phyloP scores from a whole-genome alignment of 2,797 vertebrate species.

The Arrhamphus sclerolepis region DNA sequence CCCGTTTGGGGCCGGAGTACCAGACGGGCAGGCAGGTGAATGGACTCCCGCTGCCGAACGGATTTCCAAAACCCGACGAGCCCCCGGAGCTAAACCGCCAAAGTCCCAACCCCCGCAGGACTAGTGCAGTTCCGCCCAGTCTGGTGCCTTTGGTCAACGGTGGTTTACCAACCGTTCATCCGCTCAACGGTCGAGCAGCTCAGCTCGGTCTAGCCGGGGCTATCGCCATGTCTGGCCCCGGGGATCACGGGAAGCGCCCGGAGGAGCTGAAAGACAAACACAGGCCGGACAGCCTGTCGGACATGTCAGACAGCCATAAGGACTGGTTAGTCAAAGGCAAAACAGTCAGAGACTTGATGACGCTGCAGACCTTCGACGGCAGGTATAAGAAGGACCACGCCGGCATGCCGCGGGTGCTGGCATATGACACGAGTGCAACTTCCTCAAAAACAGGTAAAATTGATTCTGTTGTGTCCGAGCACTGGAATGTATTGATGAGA shows the following conservation, averaged over 20 bases:
- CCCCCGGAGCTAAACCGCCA: slow-evolving; percentile 93
- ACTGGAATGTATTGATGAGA: no score
- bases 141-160: slow-evolving; percentile 89
- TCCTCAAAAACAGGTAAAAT: slow-evolving; percentile 85
- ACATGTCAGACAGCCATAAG: slow-evolving; percentile 73
- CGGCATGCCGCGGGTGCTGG: slow-evolving; percentile 84
- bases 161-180: slow-evolving; percentile 74
- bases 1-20: slow-evolving; percentile 80
- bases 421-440: slow-evolving; percentile 81
- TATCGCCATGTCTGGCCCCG: slow-evolving; percentile 53
- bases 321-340: slow-evolving; percentile 86
- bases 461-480: neutral
- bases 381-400: slow-evolving; percentile 89
- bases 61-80: slow-evolving; percentile 89
- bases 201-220: slow-evolving; percentile 79
- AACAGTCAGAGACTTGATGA: slow-evolving; percentile 89
- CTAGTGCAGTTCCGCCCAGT: slow-evolving; percentile 81
- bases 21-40: slow-evolving; percentile 78
- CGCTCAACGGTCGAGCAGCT: slow-evolving; percentile 83
- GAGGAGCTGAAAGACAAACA: slow-evolving; percentile 86
- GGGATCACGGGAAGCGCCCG: slow-evolving; percentile 81
- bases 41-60: slow-evolving; percentile 87
- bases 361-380: slow-evolving; percentile 86
- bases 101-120: slow-evolving; percentile 89
- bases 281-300: slow-evolving; percentile 75